Percentiles rank a stretch among this genome's conserved stretches.
Evolutionary conservation across 2,797 vertebrate species (phyloP).

Genomic region (Lepus oiostolus): DNA sequence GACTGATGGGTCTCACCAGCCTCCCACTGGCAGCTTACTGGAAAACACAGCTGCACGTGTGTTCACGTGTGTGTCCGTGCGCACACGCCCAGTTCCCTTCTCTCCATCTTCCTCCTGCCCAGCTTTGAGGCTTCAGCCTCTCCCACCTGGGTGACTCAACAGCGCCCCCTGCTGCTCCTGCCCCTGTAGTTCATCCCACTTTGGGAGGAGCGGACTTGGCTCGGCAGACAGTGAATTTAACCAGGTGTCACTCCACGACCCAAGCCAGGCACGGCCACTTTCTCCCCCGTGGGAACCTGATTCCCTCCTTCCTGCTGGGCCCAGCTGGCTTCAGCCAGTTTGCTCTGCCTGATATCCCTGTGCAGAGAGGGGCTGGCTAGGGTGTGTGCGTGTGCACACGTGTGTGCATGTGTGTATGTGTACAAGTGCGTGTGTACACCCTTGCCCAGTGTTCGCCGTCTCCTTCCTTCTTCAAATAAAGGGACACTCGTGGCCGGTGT

Average conservation of each 20-base stretch:
- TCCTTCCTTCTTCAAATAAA: too few species aligned
- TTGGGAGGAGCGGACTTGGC: neutral
- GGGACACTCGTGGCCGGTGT: neutral
- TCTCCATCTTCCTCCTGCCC: neutral
- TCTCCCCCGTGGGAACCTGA: neutral
- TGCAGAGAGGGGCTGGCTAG: neutral
- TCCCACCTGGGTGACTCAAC: neutral
- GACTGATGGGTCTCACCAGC: neutral
- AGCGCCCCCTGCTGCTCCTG: neutral
- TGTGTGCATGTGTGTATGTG: too few species aligned
- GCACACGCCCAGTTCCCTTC: too few species aligned
- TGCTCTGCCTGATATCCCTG: neutral
- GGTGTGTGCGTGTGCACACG: too few species aligned
- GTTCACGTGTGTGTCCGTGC: fast-evolving
- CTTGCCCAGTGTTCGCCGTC: neutral
- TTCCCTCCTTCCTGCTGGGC: neutral
- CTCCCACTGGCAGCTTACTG: neutral
- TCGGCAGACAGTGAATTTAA: fast-evolving
- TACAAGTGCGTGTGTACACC: fast-evolving
- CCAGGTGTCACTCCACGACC: neutral
- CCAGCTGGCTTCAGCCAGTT: neutral
- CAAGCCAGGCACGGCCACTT: neutral
- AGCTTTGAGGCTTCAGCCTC: neutral
- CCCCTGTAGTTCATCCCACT: neutral
- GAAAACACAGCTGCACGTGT: neutral